Base-by-base conservation (phyloP, 1,140 invertebrate species). In the Probaryconus sp. region DNA sequence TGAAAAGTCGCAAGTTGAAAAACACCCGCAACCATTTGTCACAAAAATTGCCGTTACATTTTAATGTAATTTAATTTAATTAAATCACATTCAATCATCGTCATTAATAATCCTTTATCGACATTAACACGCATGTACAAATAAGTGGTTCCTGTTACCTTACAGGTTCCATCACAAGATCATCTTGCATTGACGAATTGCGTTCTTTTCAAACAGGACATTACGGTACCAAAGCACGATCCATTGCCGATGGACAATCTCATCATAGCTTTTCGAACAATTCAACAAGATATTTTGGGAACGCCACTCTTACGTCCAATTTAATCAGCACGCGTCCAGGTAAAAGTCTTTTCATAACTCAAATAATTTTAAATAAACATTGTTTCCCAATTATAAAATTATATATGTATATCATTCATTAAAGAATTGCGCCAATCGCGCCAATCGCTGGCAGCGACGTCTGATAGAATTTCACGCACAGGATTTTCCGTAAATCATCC, bases 241-340 rank as follows among this genome's bases (percentile, higher is more conserved):
- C 93, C 28, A 89, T 95, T 51, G 93, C 93, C 24, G 94, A 96
- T 83, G 94, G 94, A 43, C 94, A 95, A 81, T 95, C 94, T 16
- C 94, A 95, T 81, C 92, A 95, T 77, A 95, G 94, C 77, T 95
- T 94, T 80, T 93, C 93, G 11, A 93, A 93, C 71, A 92, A 94
- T 77, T 94, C 93, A 16, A 92, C 90, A 53, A 86, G 92, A 56
- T 95, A 94, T 81, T 91, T 94, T 77, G 88, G 89, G 43, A 90
- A 89, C 17, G 91, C 90, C 38, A 91, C 91, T 51, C 92, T 94
- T 74, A 91, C 93, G 10, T 91, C 91, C 51, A 94, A 94, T 83
- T 89, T 95, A 73, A 90, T 94, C 67, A 92, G 91, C 80, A 93
- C 93, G 0, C 90, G 94, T 85, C 92, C 93, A 89, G 93, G 93